Evolutionary conservation across 2,113 vertebrate genomes (phyloP).

Genomic region (Hemibagrus wyckioides): DNA sequence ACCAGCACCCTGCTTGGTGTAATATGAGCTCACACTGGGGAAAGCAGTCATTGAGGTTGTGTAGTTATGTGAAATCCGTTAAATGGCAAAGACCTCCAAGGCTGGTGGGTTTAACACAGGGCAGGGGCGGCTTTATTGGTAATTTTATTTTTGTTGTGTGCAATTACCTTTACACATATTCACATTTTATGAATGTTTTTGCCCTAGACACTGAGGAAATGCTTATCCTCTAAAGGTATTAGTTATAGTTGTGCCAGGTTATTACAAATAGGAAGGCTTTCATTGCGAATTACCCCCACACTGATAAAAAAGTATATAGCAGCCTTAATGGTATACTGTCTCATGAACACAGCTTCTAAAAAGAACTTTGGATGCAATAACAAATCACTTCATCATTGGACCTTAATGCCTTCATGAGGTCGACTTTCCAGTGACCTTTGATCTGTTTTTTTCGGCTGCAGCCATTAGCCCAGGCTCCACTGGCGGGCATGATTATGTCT

Average conservation of each 20-base stretch:
- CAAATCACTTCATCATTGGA: constrained; percentile 93
- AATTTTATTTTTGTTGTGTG: constrained; percentile 81
- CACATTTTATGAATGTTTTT: constrained; percentile 60
- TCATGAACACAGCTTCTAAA: constrained; percentile 75
- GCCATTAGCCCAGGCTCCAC: constrained; percentile 85
- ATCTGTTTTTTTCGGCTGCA: constrained; percentile 67
- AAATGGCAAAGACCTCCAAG: constrained; percentile 69
- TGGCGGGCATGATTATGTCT: constrained; percentile 89
- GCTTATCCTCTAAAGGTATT: constrained; percentile 62
- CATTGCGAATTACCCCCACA: constrained; percentile 71
- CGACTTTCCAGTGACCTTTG: constrained; percentile 79
- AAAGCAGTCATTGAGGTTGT: constrained; percentile 51
- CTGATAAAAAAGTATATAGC: constrained; percentile 46
- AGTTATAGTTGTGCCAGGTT: constrained; percentile 69
- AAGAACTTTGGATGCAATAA: constrained; percentile 79
- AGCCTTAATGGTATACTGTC: constrained; percentile 38
- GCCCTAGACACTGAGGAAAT: constrained; percentile 58
- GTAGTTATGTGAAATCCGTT: constrained; percentile 72
- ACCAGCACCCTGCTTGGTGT: constrained; percentile 48
- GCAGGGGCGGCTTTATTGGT: constrained; percentile 77
- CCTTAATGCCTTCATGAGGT: constrained; percentile 83
- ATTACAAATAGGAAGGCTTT: constrained; percentile 78
- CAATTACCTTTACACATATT: constrained; percentile 77
- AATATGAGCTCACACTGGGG: constrained; percentile 67
- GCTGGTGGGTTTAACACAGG: constrained; percentile 67